Base-by-base conservation (phyloP, 2,113 vertebrate species). In the Dipodomys merriami region DNA sequence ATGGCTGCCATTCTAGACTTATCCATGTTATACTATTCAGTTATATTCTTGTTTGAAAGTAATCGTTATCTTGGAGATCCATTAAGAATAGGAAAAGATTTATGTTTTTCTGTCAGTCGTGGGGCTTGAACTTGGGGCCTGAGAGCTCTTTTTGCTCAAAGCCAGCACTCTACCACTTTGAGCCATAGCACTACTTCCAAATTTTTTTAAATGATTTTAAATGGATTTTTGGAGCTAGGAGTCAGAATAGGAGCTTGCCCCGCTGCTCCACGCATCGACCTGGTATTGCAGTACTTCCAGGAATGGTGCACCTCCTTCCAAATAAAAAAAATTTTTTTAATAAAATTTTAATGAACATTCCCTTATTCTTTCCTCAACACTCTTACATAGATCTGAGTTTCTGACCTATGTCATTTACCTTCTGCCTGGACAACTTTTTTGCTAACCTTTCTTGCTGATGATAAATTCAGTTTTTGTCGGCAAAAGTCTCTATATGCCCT, bases 391-490 rank as follows among this genome's bases (percentile, higher is more conserved):
- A 83, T 67, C 23, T 57, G 60, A 83, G 33, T 72, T 87, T 92
- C 57, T 80, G 19, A 91, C 23, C 30, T 93, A 46, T 30, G 23
- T 82, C 12, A 57, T 57, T 92, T 84, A 86, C 30, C 16, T 95
- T 94, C 29, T 88, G 20, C 27, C 7, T 91, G 35, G 86, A 87
- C 27, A 85, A 29, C 65, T 65, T 90, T 90, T n/a, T 74, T 57
- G 49, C 33, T 67, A 79, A 74, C n/a, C 87, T 91, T 83, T 96
- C 68, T 81, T 82, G 10, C 22, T 65, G 27, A 13, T 30, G 78
- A 20, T 91, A n/a, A 95, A 92, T 87, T 94, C 30, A 15, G 9
- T 18, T 93, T 95, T 77, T 89, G 53, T 89, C 33, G 94, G 46
- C 87, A 86, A 65, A 90, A 77, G 64, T 44, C 27, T 81, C 57